These are phyloP conservation scores for Poecilus cupreus DNA, from an alignment of 2,888 invertebrate genomes.

Conservation along the genomic window DNA sequence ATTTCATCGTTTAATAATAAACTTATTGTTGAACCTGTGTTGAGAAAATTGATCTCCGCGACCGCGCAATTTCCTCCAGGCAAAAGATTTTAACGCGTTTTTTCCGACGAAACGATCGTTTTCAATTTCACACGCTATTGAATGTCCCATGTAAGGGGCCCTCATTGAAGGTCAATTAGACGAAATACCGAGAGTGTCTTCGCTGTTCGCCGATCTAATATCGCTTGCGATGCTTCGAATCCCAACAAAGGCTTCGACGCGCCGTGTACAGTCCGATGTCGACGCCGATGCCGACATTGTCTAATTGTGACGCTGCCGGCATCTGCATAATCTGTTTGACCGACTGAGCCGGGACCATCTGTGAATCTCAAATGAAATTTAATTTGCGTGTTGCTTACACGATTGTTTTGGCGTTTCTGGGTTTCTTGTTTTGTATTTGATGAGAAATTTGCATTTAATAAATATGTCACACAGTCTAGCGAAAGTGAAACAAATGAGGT, in stretches of 20 bases:
- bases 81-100: slow-evolving; percentile 15
- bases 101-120: slow-evolving; percentile 28
- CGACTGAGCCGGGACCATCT: slow-evolving; percentile 31
- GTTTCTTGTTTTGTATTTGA: slow-evolving; percentile 6
- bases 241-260: slow-evolving; percentile 12
- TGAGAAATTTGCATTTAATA: slow-evolving; percentile 16
- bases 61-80: neutral
- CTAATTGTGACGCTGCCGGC: slow-evolving; percentile 24
- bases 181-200: slow-evolving; percentile 44
- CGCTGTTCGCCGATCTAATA: slow-evolving; percentile 29
- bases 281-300: slow-evolving; percentile 15
- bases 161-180: slow-evolving; percentile 47
- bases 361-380: slow-evolving; percentile 52
- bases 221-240: too few relatives aligned
- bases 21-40: slow-evolving; percentile 5
- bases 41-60: slow-evolving; percentile 13
- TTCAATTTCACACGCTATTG: slow-evolving; percentile 51
- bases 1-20: slow-evolving; percentile 6
- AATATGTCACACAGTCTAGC: neutral
- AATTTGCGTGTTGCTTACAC: slow-evolving; percentile 13
- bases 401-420: neutral
- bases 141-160: slow-evolving; percentile 12
- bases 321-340: slow-evolving; percentile 53
- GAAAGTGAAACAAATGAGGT: slow-evolving; percentile 25
- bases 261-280: neutral